Conservation (phyloP, 2,888 invertebrate species). For the Linnaemya tessellans region DNA sequence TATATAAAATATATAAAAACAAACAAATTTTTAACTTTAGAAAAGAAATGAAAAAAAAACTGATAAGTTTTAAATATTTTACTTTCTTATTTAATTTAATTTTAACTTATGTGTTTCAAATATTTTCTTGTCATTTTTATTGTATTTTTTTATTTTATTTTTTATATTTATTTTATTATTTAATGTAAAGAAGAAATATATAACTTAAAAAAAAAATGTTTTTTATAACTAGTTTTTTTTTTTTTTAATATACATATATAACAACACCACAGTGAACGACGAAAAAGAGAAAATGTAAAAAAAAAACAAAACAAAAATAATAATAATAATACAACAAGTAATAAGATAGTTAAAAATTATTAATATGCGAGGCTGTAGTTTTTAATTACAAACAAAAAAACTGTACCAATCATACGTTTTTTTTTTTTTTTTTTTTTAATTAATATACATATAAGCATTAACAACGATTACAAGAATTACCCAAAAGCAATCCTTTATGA, state of each 20-base stretch:
- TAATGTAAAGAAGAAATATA: conserved; percentile 60
- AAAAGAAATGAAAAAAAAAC: conserved; percentile 48
- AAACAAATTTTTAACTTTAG: conserved; percentile 64
- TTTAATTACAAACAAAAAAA: conserved; percentile 68
- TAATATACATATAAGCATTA: conserved; percentile 70
- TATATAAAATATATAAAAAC: conserved; percentile 64
- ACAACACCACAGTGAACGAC: conserved; percentile 54
- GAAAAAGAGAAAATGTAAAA: conserved; percentile 43
- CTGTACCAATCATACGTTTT: conserved; percentile 72
- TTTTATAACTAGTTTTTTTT: conserved; percentile 46
- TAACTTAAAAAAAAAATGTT: conserved; percentile 50
- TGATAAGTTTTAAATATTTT: conserved; percentile 62
- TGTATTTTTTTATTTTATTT: conserved; percentile 61
- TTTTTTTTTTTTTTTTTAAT: conserved; percentile 71
- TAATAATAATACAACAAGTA: conserved; percentile 9
- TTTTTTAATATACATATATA: conserved; percentile 45
- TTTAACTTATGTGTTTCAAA: conserved; percentile 75
- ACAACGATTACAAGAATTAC: conserved; percentile 72
- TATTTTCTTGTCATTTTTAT: conserved; percentile 76
- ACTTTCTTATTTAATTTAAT: conserved; percentile 67
- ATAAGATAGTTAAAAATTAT: conserved; percentile 61
- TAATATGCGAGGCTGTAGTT: conserved; percentile 72
- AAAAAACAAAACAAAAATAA: conserved; percentile 30
- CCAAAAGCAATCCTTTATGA: conserved; percentile 72
- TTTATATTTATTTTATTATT: conserved; percentile 60